Conservation (phyloP, 2,888 invertebrate genomes). For the Caenorhabditis panamensis region DNA sequence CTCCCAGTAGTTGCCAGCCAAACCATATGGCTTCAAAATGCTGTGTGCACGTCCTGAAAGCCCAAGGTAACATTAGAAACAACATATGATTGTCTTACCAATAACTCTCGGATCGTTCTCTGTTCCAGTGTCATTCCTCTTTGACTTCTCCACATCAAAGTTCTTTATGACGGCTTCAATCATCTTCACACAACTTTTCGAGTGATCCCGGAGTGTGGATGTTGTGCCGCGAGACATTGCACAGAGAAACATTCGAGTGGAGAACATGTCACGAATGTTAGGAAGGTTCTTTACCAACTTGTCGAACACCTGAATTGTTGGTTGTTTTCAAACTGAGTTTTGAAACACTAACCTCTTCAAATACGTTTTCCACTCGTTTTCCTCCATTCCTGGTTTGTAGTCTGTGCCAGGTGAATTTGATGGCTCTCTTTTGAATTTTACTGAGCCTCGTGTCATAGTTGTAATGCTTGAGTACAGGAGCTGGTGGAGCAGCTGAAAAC, state of each 20-base stretch:
- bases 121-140: conserved; percentile 78
- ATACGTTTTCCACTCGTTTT: conserved; percentile 79
- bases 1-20: conserved; percentile 79
- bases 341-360: conserved; percentile 76
- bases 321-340: neutral
- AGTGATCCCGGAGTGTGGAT: conserved; percentile 77
- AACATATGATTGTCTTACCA: conserved; percentile 56
- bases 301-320: conserved; percentile 72
- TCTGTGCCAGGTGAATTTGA: conserved; percentile 80
- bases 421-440: conserved; percentile 78
- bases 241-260: conserved; percentile 78
- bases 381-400: conserved; percentile 80
- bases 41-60: conserved; percentile 75
- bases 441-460: conserved; percentile 78
- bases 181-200: conserved; percentile 76
- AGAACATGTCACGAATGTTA: conserved; percentile 79
- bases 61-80: neutral
- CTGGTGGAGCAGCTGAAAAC: conserved; percentile 49
- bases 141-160: conserved; percentile 75
- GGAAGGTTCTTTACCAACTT: conserved; percentile 73
- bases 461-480: conserved; percentile 70
- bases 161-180: conserved; percentile 79
- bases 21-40: conserved; percentile 78
- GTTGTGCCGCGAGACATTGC: conserved; percentile 78
- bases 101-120: conserved; percentile 75